phyloP scores from a whole-genome alignment of 1,140 invertebrate species.

The Geopemphigus sp. region DNA sequence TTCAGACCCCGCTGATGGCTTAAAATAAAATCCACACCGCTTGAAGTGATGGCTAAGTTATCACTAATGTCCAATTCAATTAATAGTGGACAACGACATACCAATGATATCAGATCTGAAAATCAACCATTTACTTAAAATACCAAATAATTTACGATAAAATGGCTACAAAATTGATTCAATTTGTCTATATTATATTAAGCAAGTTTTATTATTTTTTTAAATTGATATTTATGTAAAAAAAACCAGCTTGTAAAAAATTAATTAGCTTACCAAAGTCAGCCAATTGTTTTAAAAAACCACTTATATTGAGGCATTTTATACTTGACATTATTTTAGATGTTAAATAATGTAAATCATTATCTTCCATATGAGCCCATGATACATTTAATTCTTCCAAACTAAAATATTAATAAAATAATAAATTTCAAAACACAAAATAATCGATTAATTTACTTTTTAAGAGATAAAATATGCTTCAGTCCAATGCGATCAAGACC shows the following conservation, averaged over 20 bases:
- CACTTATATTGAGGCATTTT: conserved; percentile 75
- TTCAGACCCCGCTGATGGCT: conserved; percentile 67
- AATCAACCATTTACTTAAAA: conserved; percentile 30
- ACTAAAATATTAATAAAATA: conserved; percentile 58
- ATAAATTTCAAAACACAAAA: not conserved
- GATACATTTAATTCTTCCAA: conserved; percentile 74
- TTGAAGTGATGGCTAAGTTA: conserved; percentile 68
- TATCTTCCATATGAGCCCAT: conserved; percentile 71
- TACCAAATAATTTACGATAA: too few relatives aligned
- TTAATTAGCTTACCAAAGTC: conserved; percentile 66
- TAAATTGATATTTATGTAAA: too few relatives aligned
- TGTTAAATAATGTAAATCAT: conserved; percentile 65
- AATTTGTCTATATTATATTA: too few relatives aligned
- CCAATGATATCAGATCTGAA: conserved; percentile 68
- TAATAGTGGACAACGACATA: conserved; percentile 67
- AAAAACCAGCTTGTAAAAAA: not conserved
- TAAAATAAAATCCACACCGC: conserved; percentile 62
- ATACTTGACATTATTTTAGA: conserved; percentile 64
- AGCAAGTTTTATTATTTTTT: too few relatives aligned
- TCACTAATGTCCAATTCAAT: conserved; percentile 84
- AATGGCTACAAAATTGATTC: too few relatives aligned
- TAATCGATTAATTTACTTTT: conserved; percentile 59
- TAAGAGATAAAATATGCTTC: conserved; percentile 62
- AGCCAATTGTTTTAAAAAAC: conserved; percentile 70
- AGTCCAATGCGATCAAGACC: conserved; percentile 66